phyloP scores from a whole-genome alignment of 2,888 invertebrate species.

The Muschampia plurimacula region DNA sequence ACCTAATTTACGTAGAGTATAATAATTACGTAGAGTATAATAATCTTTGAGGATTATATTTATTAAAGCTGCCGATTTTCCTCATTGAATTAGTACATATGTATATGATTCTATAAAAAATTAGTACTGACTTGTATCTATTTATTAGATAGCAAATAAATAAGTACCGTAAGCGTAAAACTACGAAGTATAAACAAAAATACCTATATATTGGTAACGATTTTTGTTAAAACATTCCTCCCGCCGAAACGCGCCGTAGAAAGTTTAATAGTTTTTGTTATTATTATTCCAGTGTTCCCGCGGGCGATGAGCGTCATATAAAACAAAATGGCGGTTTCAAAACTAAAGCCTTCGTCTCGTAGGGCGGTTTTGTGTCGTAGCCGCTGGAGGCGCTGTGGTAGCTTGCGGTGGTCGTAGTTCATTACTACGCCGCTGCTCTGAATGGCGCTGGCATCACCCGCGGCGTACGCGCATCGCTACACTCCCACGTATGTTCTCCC shows the following conservation, averaged over 20 bases:
- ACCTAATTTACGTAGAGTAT: no score
- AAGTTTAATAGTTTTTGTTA: background rate
- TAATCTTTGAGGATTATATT: background rate
- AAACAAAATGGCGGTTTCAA: conserved; percentile 78
- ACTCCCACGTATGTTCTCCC: conserved; percentile 79
- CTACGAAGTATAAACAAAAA: no score
- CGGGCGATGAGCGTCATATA: conserved; percentile 49
- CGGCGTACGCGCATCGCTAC: conserved; percentile 61
- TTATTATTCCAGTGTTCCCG: conserved; percentile 53
- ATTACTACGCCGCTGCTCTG: conserved; percentile 61
- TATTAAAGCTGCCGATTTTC: background rate
- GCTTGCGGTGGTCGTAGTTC: conserved; percentile 63
- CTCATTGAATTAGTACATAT: background rate
- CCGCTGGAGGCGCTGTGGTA: conserved; percentile 58
- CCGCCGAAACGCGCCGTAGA: background rate
- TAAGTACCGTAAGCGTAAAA: no score
- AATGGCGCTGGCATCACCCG: conserved; percentile 64
- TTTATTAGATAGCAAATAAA: no score
- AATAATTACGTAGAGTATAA: no score
- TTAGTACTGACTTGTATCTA: background rate
- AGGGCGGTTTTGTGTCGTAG: conserved; percentile 54
- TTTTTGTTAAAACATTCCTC: background rate
- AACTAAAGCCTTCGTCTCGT: conserved; percentile 49
- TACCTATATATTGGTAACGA: background rate
- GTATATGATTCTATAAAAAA: background rate